Evolutionary conservation across 2,797 vertebrate species (phyloP).

Genomic region (Rhinogobio ventralis): DNA sequence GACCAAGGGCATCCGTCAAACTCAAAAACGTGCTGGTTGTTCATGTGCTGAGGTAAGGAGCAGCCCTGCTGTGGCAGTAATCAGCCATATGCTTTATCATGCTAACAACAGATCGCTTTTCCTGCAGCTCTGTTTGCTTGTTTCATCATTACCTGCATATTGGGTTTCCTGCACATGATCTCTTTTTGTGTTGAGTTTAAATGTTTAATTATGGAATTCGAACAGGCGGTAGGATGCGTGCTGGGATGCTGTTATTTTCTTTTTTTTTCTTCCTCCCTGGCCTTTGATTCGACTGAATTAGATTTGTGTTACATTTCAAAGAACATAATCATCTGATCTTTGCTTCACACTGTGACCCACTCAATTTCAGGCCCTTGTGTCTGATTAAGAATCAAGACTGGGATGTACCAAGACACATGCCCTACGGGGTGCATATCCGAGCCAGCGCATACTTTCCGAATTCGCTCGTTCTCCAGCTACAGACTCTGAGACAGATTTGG

Average conservation of each 20-base stretch:
- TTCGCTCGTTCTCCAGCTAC: constrained; percentile 7
- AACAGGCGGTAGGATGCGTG: neutral
- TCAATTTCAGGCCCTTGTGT: constrained; percentile 43
- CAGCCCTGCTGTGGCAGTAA: neutral
- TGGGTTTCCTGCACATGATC: constrained; percentile 3
- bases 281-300: constrained; percentile 36
- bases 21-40: neutral
- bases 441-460: neutral
- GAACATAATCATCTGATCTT: constrained; percentile 50
- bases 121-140: constrained; percentile 25
- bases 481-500: constrained; percentile 33
- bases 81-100: constrained; percentile 21
- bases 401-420: constrained; percentile 30
- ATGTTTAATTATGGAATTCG: constrained; percentile 28
- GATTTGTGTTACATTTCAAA: constrained; percentile 46
- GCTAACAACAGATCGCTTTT: constrained; percentile 42
- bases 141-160: constrained; percentile 28
- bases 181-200: constrained; percentile 21
- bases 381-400: constrained; percentile 49
- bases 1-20: constrained; percentile 2
- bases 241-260: constrained; percentile 24
- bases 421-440: constrained; percentile 27
- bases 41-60: constrained; percentile 18
- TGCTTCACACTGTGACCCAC: constrained; percentile 36
- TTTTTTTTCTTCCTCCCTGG: neutral